Evolutionary conservation across 2,888 invertebrate species (phyloP).

Genomic region (Saturnia pavonia): DNA sequence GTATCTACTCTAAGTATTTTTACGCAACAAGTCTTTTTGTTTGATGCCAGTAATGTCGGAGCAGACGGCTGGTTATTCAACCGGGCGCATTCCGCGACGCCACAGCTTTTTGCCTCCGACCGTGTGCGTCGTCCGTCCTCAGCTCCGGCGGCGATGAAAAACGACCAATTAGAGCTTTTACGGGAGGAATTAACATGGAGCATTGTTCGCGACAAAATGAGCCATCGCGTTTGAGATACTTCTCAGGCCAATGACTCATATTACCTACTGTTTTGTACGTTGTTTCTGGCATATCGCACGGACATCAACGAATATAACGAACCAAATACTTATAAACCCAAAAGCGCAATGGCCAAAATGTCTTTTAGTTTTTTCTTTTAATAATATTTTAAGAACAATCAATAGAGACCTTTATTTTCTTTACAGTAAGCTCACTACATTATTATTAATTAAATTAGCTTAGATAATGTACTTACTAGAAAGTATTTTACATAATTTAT

Average conservation of each 20-base stretch:
- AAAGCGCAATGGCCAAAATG: background rate
- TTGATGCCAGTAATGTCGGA: slow-evolving; percentile 64
- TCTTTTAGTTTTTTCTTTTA: background rate
- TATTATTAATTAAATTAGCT: background rate
- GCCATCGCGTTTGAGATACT: slow-evolving; percentile 34
- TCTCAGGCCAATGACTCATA: slow-evolving; percentile 19
- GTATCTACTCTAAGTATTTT: slow-evolving; percentile 68
- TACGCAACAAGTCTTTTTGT: slow-evolving; percentile 77
- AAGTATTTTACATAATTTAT: no score
- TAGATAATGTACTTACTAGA: background rate
- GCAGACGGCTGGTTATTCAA: slow-evolving; percentile 79
- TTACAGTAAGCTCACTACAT: background rate
- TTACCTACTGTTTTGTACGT: slow-evolving; percentile 3
- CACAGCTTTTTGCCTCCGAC: slow-evolving; percentile 72
- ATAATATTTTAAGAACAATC: background rate
- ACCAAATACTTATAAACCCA: background rate
- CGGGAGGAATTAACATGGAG: slow-evolving; percentile 69
- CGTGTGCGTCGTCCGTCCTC: slow-evolving; percentile 45
- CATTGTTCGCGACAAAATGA: slow-evolving; percentile 51
- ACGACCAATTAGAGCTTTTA: slow-evolving; percentile 76
- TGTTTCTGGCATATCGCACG: background rate
- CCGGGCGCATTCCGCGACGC: slow-evolving; percentile 78
- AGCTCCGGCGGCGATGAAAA: slow-evolving; percentile 46
- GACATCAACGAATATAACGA: background rate
- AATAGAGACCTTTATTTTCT: background rate